Conservation (phyloP, 2,888 invertebrate species). For the Lasioglossum calceatum region DNA sequence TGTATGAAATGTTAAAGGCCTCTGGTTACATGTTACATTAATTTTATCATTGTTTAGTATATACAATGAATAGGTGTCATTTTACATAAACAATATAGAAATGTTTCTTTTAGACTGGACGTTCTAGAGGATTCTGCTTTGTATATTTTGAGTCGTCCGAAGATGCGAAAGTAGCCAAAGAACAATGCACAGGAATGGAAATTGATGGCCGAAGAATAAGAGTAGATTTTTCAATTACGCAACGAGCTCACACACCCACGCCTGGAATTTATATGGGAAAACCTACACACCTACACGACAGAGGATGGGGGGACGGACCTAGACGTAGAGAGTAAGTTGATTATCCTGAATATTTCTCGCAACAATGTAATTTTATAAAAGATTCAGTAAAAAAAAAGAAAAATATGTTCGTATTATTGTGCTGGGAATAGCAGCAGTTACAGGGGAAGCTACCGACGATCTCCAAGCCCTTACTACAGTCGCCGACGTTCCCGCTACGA, state of each 20-base stretch:
- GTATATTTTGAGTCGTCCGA: constrained; percentile 95
- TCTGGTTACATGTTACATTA: constrained; percentile 74
- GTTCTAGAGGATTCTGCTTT: constrained; percentile 98
- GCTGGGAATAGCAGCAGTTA: constrained; percentile 83
- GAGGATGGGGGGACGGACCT: constrained; percentile 78
- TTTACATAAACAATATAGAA: constrained; percentile 2
- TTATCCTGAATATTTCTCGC: not conserved
- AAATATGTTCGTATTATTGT: constrained; percentile 9
- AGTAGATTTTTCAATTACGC: constrained; percentile 98
- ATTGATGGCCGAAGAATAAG: constrained; percentile 96
- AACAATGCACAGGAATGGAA: constrained; percentile 96
- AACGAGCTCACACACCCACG: constrained; percentile 98
- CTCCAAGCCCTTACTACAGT: constrained; percentile 91
- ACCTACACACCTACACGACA: constrained; percentile 87
- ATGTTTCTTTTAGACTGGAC: constrained; percentile 89
- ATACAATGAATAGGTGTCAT: not conserved
- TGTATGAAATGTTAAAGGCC: constrained; percentile 81
- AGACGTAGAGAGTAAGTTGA: constrained; percentile 86
- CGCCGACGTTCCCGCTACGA: constrained; percentile 89
- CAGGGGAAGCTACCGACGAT: constrained; percentile 87
- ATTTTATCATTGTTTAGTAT: not conserved
- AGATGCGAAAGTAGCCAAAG: constrained; percentile 97
- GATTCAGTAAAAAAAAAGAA: constrained; percentile 1
- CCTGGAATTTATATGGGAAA: constrained; percentile 99
- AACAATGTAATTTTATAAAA: not conserved